These are phyloP conservation scores for Rhodophaea formosa DNA, from an alignment of 2,888 invertebrate species.

Conservation along the genomic window DNA sequence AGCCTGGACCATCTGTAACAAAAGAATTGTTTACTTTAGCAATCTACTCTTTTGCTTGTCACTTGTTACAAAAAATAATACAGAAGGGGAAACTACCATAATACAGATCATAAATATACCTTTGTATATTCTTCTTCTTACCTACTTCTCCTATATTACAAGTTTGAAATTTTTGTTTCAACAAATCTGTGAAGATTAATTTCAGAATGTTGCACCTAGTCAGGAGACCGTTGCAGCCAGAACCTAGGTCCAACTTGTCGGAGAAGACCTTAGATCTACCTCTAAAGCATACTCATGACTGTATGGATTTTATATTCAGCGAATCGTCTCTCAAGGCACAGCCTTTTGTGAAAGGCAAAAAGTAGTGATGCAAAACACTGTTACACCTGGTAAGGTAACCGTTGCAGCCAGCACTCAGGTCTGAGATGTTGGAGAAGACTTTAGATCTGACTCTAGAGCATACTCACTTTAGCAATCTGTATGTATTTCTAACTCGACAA, in stretches of 20 bases:
- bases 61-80: too few species aligned
- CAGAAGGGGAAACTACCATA: too few species aligned
- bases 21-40: not conserved
- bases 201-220: constrained; percentile 75
- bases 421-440: constrained; percentile 82
- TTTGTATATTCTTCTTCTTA: too few species aligned
- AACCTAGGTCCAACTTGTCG: constrained; percentile 85
- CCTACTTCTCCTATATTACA: too few species aligned
- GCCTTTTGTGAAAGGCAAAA: constrained; percentile 86
- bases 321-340: constrained; percentile 88
- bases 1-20: constrained; percentile 81
- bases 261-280: too few species aligned
- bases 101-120: too few species aligned
- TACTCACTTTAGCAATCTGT: too few species aligned
- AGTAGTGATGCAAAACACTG: constrained; percentile 89
- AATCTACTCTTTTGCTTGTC: too few species aligned
- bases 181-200: too few species aligned
- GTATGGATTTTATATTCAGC: constrained; percentile 89
- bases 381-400: constrained; percentile 49
- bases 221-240: constrained; percentile 80
- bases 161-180: too few species aligned
- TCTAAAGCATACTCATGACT: constrained; percentile 63
- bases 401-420: constrained; percentile 87
- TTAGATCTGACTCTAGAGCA: too few species aligned
- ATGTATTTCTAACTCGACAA: constrained; percentile 89